Base-by-base conservation (phyloP, 2,888 invertebrate genomes). In the Tryphoninae sp. region DNA sequence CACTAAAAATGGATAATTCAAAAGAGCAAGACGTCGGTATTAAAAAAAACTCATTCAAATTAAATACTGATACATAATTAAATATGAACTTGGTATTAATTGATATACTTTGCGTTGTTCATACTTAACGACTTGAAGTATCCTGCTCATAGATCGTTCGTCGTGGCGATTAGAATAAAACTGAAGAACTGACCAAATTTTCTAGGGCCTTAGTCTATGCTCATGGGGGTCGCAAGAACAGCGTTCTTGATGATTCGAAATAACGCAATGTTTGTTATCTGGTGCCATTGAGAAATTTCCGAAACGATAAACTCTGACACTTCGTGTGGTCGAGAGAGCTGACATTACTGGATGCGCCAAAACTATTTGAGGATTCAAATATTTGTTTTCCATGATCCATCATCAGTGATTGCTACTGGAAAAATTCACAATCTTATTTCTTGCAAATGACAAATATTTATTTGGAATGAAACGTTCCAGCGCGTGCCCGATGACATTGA, bases 51-150 rank as follows among this genome's bases (percentile, higher is more conserved):
- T 23, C n/a, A 2, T 62, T 62, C 9, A 19, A 9, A 62, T 40
- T 8, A 49, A n/a, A 13, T 0, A 7, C 11, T 51, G 3, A 45
- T 16, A 49, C 3, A 40, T 22, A 22, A 6, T 33, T 22, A 6
- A 53, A 8, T 11, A 53, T 42, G 2, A 71, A 59, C 3, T 45
- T 67, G 11, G 33, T 26, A 19, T 33, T 16, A 23, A 45, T 49
- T 2, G 3, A 65, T 69, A 11, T 16, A 59, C 33, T 51, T 11
- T 26, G 22, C 16, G 26, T 2, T 69, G 13, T 7, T 71, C 86
- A 87, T 89, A 89, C 89, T 85, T 88, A 74, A 85, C 68, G 26
- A 68, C 55, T 84, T 76, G 80, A 13, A 82, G 80, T 83, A 86
- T 64, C 76, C 84, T 86, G 71, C 78, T 85, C 88, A 88, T 89